Evolutionary conservation across 2,113 vertebrate genomes (phyloP), one percentile per base, ranked within the genome.

Genomic region (Hiodon tergisus): DNA sequence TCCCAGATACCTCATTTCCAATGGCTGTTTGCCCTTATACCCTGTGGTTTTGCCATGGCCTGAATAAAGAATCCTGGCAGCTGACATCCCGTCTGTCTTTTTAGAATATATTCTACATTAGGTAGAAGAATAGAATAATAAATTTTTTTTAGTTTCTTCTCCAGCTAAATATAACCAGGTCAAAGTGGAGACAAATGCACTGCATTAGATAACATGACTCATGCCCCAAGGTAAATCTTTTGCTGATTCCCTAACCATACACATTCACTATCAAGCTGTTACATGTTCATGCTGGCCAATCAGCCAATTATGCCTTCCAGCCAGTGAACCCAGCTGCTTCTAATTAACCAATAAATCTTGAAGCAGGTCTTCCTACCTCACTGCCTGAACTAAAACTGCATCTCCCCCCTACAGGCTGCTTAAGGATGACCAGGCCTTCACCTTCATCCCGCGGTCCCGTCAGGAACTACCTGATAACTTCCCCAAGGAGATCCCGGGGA

Each of bases 391-490:
- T 31, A 31, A 31, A 31, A 31, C 31, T 72, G 47, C 31, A 17
- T 65, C 46, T 75, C 5, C 48, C 8, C 50, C 65, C 78, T 65
- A 1, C 78, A 99, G 97, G 88, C 90, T 98, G 84, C 89, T 99
- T 80, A 97, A 98, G 83, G 93, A 94, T 6, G 97, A 99, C 86
- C 94, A 93, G 69, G 91, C 92, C 47, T 99, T 99, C 87, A 90
- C 90, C 65, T 99, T 99, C 77, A 89, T 96, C 80, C 94, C 97
- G 80, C 96, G 97, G 67, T 97, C 96, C 65, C 94, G 93, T 72
- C 90, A 95, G 92, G 97, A 99, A 81, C 97, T 99, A 90, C 97
- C 97, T 73, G 97, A 98, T 61, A 98, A 99, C 86, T 99, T 99
- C 83, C 97, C 97, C 84, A 98, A 95, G 88, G 97, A 99, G 90